Conservation (phyloP, 2,113 vertebrate species). For the Genyomyrus donnyi region DNA sequence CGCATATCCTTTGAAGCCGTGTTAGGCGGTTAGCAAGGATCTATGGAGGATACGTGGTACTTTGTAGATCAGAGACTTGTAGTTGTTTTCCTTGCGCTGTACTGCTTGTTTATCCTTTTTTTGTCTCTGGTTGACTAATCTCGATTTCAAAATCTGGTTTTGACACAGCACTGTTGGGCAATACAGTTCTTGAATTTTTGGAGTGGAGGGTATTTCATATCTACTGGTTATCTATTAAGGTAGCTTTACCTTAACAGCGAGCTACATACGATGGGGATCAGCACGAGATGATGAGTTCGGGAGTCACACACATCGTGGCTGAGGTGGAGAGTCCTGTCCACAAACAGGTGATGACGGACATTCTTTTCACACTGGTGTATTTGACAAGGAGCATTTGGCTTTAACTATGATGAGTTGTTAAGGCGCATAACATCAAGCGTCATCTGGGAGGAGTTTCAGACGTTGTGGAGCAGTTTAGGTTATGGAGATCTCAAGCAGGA, state of each 20-base stretch:
- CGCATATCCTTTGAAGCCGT: slow-evolving; percentile 61
- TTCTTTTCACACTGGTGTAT: background rate
- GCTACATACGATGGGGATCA: slow-evolving; percentile 64
- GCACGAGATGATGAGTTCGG: slow-evolving; percentile 54
- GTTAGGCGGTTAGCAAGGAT: background rate
- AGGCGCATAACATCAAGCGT: background rate
- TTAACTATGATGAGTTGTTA: background rate
- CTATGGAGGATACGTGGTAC: background rate
- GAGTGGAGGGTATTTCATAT: background rate
- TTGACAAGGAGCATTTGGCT: background rate
- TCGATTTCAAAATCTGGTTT: background rate
- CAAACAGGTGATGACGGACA: slow-evolving; percentile 36
- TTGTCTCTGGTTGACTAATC: background rate
- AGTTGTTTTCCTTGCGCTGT: background rate
- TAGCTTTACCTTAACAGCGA: slow-evolving; percentile 45
- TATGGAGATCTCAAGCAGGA: background rate
- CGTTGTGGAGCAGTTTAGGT: background rate
- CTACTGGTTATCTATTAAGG: background rate
- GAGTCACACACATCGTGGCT: slow-evolving; percentile 62
- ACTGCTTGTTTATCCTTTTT: background rate
- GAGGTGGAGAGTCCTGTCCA: slow-evolving; percentile 51
- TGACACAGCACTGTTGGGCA: background rate
- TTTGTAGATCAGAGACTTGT: background rate
- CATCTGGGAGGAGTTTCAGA: background rate
- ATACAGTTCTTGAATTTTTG: background rate